Base-by-base conservation (phyloP, 2,888 invertebrate genomes). In the Pheosia tremula region DNA sequence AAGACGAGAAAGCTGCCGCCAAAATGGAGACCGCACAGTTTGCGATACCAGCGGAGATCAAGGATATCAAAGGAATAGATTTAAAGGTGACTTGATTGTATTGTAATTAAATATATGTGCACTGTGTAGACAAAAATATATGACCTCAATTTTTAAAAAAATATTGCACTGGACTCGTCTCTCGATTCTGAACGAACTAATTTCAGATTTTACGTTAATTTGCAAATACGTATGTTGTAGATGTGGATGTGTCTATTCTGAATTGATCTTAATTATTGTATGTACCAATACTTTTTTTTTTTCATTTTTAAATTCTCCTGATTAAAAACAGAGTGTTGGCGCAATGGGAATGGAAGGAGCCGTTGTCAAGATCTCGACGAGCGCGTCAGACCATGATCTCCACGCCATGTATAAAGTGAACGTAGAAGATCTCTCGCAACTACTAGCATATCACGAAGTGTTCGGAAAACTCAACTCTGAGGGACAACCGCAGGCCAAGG, bases 361-460 rank as follows among this genome's bases (percentile, higher is more conserved):
- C 13, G 96, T 97, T 4, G 96, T 97, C 36, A 97, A 97, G 88
- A 96, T 96, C 72, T 95, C 96, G 39, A 95, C 96, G 0, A 95
- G 95, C 24, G 89, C 95, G 13, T 94, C 95, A 0, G 95, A 95
- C 36, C 96, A 96, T 77, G 96, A 97, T 93, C 96, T 97, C 71
- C 96, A 97, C 85, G 96, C 96, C 82, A 96, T 96, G 96, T 96
- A 96, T 82, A 96, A 96, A 91, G 96, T 96, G 64, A 96, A 97
- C 83, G 97, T 97, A 7, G 97, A 97, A 84, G 97, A 97, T 80
- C 95, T 97, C 60, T 97, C 97, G 72, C 97, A 97, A 81, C 89
- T 97, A 72, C 91, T 97, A 69, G 97, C 97, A 52, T 97, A 97
- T 88, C 97, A 97, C 82, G 97, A 97, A 88, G 97, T 97, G 55